Evolutionary conservation across 2,797 vertebrate genomes (phyloP).

Genomic region (Gambusia yucatana): DNA sequence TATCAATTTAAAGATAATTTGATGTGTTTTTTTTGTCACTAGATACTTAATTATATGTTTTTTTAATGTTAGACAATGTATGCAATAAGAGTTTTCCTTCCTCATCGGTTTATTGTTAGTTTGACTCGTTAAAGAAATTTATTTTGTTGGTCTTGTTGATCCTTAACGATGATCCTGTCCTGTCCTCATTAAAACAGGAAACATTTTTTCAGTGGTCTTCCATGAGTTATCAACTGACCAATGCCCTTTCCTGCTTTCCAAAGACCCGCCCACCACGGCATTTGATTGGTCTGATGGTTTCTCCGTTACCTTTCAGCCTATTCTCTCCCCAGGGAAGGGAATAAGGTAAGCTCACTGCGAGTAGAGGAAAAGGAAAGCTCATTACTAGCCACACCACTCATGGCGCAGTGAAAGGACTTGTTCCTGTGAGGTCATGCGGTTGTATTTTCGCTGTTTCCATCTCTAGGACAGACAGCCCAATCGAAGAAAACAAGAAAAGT

Average conservation of each 20-base stretch:
- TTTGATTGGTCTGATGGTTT: slow-evolving; percentile 60
- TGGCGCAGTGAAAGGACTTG: slow-evolving; percentile 4
- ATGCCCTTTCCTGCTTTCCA: slow-evolving; percentile 37
- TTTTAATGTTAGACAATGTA: not conserved
- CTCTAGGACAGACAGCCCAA: not conserved
- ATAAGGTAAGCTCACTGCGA: slow-evolving; percentile 48
- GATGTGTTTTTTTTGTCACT: not conserved
- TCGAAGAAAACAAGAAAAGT: slow-evolving; percentile 9
- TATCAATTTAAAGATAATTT: not conserved
- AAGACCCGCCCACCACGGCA: slow-evolving; percentile 45
- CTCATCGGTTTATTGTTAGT: not conserved
- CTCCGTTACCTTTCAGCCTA: slow-evolving; percentile 61
- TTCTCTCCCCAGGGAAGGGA: slow-evolving; percentile 31
- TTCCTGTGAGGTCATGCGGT: no score
- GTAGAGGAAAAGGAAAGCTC: slow-evolving; percentile 49
- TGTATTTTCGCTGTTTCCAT: not conserved
- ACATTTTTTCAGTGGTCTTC: slow-evolving; percentile 25
- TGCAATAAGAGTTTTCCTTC: not conserved
- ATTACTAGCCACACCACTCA: slow-evolving; percentile 28
- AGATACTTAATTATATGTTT: not conserved
- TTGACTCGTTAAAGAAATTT: not conserved
- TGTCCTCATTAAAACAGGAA: slow-evolving; percentile 28
- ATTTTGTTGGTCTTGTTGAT: not conserved
- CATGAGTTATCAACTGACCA: slow-evolving; percentile 37
- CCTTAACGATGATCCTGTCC: not conserved